Percentiles rank a stretch among this genome's conserved stretches.
These are phyloP conservation scores for Onychostruthus taczanowskii DNA, from an alignment of 2,113 vertebrate genomes.

Conservation along the genomic window DNA sequence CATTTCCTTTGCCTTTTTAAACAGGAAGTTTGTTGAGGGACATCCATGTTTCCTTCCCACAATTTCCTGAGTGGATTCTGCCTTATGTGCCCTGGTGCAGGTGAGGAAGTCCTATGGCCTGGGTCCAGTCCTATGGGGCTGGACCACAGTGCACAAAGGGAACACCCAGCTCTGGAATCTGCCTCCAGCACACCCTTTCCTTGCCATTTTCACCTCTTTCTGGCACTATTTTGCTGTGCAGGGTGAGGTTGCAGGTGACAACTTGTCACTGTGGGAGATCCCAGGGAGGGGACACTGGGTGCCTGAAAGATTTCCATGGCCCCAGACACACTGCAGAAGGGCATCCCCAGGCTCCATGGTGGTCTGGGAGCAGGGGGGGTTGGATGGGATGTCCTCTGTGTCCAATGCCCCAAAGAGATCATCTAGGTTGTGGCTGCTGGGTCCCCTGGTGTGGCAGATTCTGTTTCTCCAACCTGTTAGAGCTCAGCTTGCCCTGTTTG, in stretches of 20 bases:
- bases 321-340: background rate
- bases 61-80: background rate
- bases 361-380: background rate
- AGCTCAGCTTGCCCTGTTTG: background rate
- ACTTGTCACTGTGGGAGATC: fast-evolving
- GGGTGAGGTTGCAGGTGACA: background rate
- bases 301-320: background rate
- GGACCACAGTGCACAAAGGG: fast-evolving
- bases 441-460: background rate
- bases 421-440: background rate
- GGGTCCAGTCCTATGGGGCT: background rate
- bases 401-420: background rate
- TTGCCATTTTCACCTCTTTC: background rate
- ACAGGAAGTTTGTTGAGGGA: background rate
- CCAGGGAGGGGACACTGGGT: background rate
- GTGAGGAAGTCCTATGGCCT: background rate
- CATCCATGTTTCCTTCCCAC: background rate
- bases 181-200: background rate
- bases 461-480: background rate
- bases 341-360: background rate
- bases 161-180: background rate
- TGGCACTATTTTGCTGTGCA: background rate
- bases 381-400: background rate
- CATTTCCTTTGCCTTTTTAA: background rate
- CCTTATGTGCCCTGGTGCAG: background rate